Evolutionary conservation across 2,888 invertebrate species (phyloP).

Genomic region (Neoscelio sp.): DNA sequence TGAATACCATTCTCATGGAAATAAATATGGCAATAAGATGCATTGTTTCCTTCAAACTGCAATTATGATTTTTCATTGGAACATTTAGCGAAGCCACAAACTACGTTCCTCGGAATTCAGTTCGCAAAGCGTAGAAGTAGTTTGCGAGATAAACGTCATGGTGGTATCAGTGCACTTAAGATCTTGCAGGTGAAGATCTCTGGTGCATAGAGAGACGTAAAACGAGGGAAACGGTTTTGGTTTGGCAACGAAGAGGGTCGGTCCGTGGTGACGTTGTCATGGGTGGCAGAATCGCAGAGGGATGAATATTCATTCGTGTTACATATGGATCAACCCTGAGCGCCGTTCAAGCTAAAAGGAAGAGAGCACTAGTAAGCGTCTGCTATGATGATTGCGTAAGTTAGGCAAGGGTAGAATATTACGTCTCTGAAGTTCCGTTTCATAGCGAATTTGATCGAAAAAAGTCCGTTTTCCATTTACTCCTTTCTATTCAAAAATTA

Average conservation of each 20-base stretch:
- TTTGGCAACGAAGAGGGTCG: constrained; percentile 65
- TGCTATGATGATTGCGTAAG: constrained; percentile 33
- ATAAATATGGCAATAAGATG: too few species aligned
- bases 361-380: constrained; percentile 41
- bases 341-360: constrained; percentile 69
- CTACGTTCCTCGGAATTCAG: constrained; percentile 45
- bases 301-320: constrained; percentile 83
- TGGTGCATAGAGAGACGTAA: constrained; percentile 52
- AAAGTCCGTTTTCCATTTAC: too few species aligned
- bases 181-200: constrained; percentile 72
- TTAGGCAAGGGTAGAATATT: constrained; percentile 73
- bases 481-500: too few species aligned
- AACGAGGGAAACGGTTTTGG: constrained; percentile 69
- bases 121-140: constrained; percentile 53
- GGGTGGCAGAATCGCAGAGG: constrained; percentile 72
- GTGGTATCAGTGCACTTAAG: constrained; percentile 79
- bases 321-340: constrained; percentile 82
- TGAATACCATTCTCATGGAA: too few species aligned
- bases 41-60: constrained; percentile 9
- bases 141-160: constrained; percentile 54
- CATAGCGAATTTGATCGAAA: too few species aligned
- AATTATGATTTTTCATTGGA: constrained; percentile 37
- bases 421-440: constrained; percentile 66
- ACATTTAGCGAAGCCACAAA: constrained; percentile 38
- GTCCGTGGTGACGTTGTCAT: constrained; percentile 70